Evolutionary conservation across 2,888 invertebrate genomes (phyloP).

Genomic region (Anoplius nigerrimus): DNA sequence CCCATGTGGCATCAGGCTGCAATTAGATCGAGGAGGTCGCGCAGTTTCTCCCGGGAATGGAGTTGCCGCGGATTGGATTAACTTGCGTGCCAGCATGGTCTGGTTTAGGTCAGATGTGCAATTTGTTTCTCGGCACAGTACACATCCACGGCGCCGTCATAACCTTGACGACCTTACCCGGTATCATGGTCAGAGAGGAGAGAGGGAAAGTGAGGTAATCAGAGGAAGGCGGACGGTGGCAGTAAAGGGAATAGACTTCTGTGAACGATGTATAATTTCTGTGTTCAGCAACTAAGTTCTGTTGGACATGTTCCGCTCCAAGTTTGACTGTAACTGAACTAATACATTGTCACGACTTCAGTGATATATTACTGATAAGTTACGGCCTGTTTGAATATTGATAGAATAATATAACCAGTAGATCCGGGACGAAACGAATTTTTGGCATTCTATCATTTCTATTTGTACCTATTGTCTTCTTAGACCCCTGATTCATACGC

Average conservation of each 20-base stretch:
- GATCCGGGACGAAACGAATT: too few relatives aligned
- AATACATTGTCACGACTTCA: too few relatives aligned
- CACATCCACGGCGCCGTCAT: background rate
- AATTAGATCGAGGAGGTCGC: constrained; percentile 31
- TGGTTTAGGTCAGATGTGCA: constrained; percentile 26
- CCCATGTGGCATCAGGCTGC: constrained; percentile 22
- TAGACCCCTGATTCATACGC: too few relatives aligned
- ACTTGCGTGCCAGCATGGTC: constrained; percentile 24
- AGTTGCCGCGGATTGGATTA: constrained; percentile 36
- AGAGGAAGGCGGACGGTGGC: background rate
- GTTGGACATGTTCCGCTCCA: background rate
- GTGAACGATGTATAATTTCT: background rate
- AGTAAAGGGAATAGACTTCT: background rate
- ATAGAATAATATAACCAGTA: too few relatives aligned
- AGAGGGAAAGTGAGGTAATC: background rate
- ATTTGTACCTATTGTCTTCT: too few relatives aligned
- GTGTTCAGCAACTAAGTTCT: too few relatives aligned
- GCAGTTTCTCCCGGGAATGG: constrained; percentile 33
- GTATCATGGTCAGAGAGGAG: background rate
- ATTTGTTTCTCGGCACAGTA: constrained; percentile 33
- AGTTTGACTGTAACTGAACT: too few relatives aligned
- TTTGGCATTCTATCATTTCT: too few relatives aligned
- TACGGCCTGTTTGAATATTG: too few relatives aligned
- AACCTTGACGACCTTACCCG: constrained; percentile 16
- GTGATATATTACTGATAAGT: too few relatives aligned